These are phyloP conservation scores for Drosophila cognata DNA, from an alignment of 2,888 invertebrate species.

Conservation along the genomic window DNA sequence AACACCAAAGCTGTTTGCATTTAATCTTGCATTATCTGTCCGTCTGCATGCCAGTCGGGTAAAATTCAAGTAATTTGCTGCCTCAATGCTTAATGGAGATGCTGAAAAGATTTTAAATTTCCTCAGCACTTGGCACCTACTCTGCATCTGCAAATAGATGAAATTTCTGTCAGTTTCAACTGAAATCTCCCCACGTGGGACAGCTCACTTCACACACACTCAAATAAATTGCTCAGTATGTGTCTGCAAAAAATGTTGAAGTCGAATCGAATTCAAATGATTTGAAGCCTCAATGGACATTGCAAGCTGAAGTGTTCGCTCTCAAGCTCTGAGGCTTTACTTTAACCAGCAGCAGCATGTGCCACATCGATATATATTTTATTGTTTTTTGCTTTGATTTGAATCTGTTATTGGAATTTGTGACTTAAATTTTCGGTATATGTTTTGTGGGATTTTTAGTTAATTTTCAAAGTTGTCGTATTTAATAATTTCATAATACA, in stretches of 20 bases:
- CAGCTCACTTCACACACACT: slow-evolving; percentile 6
- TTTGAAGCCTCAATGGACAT: slow-evolving; percentile 30
- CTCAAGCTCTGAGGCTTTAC: background rate
- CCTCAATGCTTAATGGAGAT: slow-evolving; percentile 64
- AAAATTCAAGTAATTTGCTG: slow-evolving; percentile 63
- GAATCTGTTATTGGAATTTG: background rate
- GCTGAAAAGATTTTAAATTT: slow-evolving; percentile 59
- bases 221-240: background rate
- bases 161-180: slow-evolving; percentile 30
- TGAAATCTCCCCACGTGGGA: slow-evolving; percentile 17
- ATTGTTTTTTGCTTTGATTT: slow-evolving; percentile 3
- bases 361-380: background rate
- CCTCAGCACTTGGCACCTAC: slow-evolving; percentile 39
- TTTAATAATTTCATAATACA: background rate
- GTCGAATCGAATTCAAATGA: slow-evolving; percentile 65
- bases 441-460: background rate
- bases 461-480: background rate
- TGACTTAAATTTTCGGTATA: background rate
- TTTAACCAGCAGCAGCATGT: background rate
- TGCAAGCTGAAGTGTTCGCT: slow-evolving; percentile 11
- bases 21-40: slow-evolving; percentile 63
- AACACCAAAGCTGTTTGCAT: slow-evolving; percentile 64
- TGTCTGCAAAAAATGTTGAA: slow-evolving; percentile 53
- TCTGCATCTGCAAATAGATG: slow-evolving; percentile 27
- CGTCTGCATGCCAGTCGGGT: slow-evolving; percentile 47